Conservation (phyloP, 1,140 invertebrate species). For the Drosophila nigromelanica region DNA sequence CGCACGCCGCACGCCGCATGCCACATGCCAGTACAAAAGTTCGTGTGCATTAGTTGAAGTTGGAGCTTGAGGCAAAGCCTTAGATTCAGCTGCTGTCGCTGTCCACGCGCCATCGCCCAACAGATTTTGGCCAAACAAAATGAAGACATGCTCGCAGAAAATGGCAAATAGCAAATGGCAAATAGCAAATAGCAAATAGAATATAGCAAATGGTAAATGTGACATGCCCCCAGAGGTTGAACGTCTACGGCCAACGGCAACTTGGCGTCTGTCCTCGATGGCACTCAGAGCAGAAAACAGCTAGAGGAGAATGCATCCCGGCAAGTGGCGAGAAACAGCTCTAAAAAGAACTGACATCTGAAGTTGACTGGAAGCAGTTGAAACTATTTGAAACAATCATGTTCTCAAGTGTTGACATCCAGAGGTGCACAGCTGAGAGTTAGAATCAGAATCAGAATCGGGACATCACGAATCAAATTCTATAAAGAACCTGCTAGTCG, state of each 20-base stretch:
- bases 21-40: conserved; percentile 52
- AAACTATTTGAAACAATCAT: conserved; percentile 50
- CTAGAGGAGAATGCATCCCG: conserved; percentile 17
- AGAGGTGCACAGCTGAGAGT: neutral
- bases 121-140: conserved; percentile 64
- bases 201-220: conserved; percentile 21
- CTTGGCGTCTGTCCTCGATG: conserved; percentile 43
- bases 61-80: neutral
- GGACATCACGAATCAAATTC: neutral
- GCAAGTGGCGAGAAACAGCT: conserved; percentile 5
- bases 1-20: conserved; percentile 24
- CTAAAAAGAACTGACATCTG: conserved; percentile 37
- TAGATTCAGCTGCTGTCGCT: conserved; percentile 2
- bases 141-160: conserved; percentile 56
- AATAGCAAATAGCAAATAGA: conserved; percentile 27
- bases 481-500: conserved; percentile 10
- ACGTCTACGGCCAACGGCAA: conserved; percentile 34
- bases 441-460: neutral
- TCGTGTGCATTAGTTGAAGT: conserved; percentile 36
- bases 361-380: conserved; percentile 41
- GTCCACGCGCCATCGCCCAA: conserved; percentile 55
- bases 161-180: conserved; percentile 25
- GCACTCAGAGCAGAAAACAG: conserved; percentile 26
- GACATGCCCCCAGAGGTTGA: conserved; percentile 25
- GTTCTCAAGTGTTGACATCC: conserved; percentile 12